These are phyloP conservation scores for Tichodroma muraria DNA, from an alignment of 2,113 vertebrate species.

Conservation along the genomic window DNA sequence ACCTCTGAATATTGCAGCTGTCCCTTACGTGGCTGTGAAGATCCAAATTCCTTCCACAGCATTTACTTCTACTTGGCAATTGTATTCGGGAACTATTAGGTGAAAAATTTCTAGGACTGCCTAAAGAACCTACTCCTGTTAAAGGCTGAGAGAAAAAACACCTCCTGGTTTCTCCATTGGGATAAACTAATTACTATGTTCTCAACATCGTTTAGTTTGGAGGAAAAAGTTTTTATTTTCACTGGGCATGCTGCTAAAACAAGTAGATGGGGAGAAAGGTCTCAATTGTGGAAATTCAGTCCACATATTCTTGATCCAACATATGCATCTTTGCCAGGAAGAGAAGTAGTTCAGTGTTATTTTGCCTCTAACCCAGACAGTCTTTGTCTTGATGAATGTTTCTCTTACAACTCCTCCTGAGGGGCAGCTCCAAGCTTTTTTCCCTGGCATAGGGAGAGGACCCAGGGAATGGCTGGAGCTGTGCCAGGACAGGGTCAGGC, in stretches of 20 bases:
- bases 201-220: neutral
- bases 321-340: neutral
- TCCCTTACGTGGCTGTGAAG: neutral
- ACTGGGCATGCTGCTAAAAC: neutral
- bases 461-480: neutral
- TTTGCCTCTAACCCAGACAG: neutral
- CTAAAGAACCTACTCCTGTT: neutral
- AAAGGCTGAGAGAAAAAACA: neutral
- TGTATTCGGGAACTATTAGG: neutral
- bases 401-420: neutral
- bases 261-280: neutral
- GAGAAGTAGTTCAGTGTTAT: neutral
- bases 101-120: neutral
- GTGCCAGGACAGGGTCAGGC: rapidly evolving
- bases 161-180: neutral
- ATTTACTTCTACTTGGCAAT: neutral
- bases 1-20: neutral
- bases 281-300: neutral
- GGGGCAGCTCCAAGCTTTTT: rapidly evolving
- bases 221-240: neutral
- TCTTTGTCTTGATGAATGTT: neutral
- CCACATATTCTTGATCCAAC: neutral
- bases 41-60: neutral
- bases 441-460: rapidly evolving
- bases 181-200: neutral